These are phyloP conservation scores for Charina bottae DNA, from an alignment of 2,113 vertebrate species.

Conservation along the genomic window DNA sequence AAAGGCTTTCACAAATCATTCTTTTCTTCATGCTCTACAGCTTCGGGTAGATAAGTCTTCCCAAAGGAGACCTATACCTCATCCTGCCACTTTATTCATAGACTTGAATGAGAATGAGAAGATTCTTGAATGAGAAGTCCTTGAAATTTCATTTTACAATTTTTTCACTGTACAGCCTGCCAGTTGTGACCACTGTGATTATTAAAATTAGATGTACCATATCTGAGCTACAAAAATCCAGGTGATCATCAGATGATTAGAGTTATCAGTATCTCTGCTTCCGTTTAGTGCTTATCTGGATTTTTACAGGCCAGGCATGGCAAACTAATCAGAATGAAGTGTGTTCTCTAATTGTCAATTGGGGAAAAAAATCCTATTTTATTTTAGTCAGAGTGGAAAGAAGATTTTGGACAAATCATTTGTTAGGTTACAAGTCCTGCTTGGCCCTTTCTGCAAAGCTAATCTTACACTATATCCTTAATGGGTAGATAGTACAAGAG, in stretches of 20 bases:
- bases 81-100: not conserved
- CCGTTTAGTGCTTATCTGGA: not conserved
- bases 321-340: not conserved
- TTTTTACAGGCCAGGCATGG: not conserved
- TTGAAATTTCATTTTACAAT: not conserved
- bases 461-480: not conserved
- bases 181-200: not conserved
- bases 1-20: not conserved
- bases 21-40: too few species aligned
- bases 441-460: not conserved
- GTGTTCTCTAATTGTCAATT: not conserved
- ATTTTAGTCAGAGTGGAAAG: not conserved
- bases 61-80: not conserved
- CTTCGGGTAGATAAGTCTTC: not conserved
- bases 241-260: not conserved
- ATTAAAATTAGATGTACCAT: not conserved
- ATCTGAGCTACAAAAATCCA: not conserved
- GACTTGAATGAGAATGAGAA: not conserved
- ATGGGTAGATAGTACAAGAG: not conserved
- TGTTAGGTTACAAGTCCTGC: not conserved
- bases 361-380: not conserved
- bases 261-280: not conserved
- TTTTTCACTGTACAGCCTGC: not conserved
- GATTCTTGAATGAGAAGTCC: not conserved
- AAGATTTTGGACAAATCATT: not conserved